Evolutionary conservation across 2,888 invertebrate species (phyloP).

Genomic region (Cyaniris semiargus): DNA sequence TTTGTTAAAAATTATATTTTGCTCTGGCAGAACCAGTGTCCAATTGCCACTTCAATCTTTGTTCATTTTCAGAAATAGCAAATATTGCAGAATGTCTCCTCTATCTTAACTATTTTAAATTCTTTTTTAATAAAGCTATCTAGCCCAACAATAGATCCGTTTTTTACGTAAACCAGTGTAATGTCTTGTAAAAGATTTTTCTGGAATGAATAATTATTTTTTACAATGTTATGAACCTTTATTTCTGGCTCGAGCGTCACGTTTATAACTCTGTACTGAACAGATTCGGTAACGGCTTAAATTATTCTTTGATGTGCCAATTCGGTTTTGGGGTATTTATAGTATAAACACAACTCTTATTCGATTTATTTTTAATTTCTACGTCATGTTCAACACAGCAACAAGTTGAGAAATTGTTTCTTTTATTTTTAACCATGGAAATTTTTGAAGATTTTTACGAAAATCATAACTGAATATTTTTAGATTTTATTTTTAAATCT

Average conservation of each 20-base stretch:
- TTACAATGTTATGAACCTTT: slow-evolving; percentile 3
- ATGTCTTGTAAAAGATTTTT: not conserved
- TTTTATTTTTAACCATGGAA: not conserved
- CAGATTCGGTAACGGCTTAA: slow-evolving; percentile 7
- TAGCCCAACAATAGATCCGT: not conserved
- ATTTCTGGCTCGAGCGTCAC: not conserved
- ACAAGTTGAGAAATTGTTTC: not conserved
- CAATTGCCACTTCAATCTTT: too few species aligned
- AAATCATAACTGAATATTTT: not conserved
- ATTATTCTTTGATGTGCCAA: slow-evolving; percentile 7
- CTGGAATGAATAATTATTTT: not conserved
- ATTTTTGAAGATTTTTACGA: not conserved
- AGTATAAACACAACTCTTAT: not conserved
- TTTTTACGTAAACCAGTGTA: not conserved
- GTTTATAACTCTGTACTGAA: not conserved
- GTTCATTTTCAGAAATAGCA: too few species aligned
- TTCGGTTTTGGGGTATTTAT: not conserved
- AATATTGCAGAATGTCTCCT: too few species aligned
- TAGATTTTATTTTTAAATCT: not conserved
- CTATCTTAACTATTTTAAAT: not conserved
- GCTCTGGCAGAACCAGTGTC: too few species aligned
- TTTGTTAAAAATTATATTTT: too few species aligned
- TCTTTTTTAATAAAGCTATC: not conserved
- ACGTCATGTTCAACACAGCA: not conserved
- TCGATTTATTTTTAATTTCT: not conserved